Base-by-base conservation (phyloP, 2,888 invertebrate species). In the Tipula lateralis region DNA sequence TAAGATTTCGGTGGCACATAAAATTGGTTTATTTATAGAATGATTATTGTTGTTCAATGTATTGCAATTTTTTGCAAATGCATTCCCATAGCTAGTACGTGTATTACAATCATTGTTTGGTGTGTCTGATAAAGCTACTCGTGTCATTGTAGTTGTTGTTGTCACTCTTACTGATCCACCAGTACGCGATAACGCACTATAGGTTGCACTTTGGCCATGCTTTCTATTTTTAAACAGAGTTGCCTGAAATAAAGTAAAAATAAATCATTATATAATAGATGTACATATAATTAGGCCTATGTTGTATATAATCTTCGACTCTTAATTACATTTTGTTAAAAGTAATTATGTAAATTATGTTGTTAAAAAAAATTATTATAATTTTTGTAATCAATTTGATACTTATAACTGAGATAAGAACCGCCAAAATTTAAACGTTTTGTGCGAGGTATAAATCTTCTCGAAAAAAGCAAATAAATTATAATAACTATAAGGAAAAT, bases 131-230 rank as follows among this genome's bases (percentile, higher is more conserved):
- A 24, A 66, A 36, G 83, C 19, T 16, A 44, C 6, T 1, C 44
- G 30, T 3, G 88, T 89, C 87, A 89, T 89, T 87, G 88, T 88
- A 13, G 39, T n/a, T 13, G 24, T 19, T 85, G 89, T 89, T 85
- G 90, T 88, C 85, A 89, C 87, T 19, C 89, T 88, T 87, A 90
- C 86, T 29, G 90, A 90, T 34, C 90, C 90, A 84, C 89, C 89
- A 85, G 89, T 89, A 13, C 89, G 88, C 84, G 89, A 87, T 1
- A 90, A 85, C 85, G 90, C 89, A 84, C 86, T 86, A 86, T 90
- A 90, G 85, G 88, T 89, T 85, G 89, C 89, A 87, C 89, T 89
- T 83, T 86, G 86, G 85, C 88, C 89, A 84, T 88, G 88, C 84
- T 88, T 89, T 66, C 87, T 87, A 2, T 88, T 87, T 12, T 89